Evolutionary conservation across 2,888 invertebrate genomes (phyloP).

Genomic region (Erebia palarica): DNA sequence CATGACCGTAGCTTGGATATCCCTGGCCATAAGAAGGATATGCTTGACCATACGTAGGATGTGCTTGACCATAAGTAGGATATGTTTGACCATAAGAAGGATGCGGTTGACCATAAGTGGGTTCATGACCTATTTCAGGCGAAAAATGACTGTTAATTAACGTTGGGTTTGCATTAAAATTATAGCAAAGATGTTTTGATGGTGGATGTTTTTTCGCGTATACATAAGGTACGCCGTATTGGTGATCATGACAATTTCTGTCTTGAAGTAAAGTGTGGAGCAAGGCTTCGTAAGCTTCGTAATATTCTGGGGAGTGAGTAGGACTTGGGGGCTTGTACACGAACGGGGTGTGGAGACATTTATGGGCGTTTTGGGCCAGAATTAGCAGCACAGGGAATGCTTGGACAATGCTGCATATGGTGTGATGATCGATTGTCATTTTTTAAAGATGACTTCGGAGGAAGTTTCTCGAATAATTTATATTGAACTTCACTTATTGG

Average conservation of each 20-base stretch:
- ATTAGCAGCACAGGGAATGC: slow-evolving; percentile 70
- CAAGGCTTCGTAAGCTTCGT: slow-evolving; percentile 67
- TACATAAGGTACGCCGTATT: slow-evolving; percentile 36
- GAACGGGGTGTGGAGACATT: slow-evolving; percentile 66
- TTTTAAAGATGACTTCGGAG: background rate
- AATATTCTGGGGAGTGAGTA: slow-evolving; percentile 70
- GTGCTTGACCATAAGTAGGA: slow-evolving; percentile 21
- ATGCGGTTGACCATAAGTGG: slow-evolving; percentile 18
- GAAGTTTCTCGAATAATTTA: too few relatives aligned
- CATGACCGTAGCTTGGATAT: background rate
- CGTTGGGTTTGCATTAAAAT: slow-evolving; percentile 22
- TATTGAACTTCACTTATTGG: too few relatives aligned
- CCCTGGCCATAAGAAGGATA: slow-evolving; percentile 15
- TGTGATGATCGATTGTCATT: slow-evolving; percentile 66
- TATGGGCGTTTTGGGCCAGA: slow-evolving; percentile 66
- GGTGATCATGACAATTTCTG: slow-evolving; percentile 40
- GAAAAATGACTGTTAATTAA: slow-evolving; percentile 24
- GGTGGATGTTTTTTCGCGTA: slow-evolving; percentile 45
- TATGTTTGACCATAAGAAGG: slow-evolving; percentile 30
- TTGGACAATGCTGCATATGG: slow-evolving; percentile 68
- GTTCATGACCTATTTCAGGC: slow-evolving; percentile 23
- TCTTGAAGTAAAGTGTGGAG: slow-evolving; percentile 55
- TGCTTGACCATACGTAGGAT: slow-evolving; percentile 33
- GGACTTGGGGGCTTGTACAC: slow-evolving; percentile 69
- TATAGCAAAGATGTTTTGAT: slow-evolving; percentile 36